Evolutionary conservation across 2,797 vertebrate genomes (phyloP), one percentile per base, ranked within the genome.

Genomic region (Artibeus jamaicensis): DNA sequence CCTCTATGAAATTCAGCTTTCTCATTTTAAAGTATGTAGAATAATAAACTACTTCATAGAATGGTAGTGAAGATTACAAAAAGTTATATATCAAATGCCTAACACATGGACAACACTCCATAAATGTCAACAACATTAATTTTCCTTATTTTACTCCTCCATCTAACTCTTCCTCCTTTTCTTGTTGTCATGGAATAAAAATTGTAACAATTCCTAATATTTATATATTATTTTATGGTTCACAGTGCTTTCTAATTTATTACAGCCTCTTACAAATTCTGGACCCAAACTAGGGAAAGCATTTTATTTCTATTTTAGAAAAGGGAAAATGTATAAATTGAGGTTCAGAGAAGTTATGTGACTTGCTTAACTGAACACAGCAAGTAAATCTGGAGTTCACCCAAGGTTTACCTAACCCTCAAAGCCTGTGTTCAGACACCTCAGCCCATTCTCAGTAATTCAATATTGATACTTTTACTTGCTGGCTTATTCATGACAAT

Each of bases 391-490:
- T 67, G 29, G n/a, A 92, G 37, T 84, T 91, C 65, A 57, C 0
- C 16, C 26, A 39, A 74, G n/a, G 32, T 39, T 55, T 84, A 37
- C 18, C 12, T 88, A 14, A 81, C 29, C 29, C 39, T 81, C 10
- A 68, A 42, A 74, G 9, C 19, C 42, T 89, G 7, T 79, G 24
- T 15, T 86, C 7, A 68, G 37, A 68, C 3, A 59, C 34, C 24
- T 81, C 86, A 73, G 46, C 92, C 85, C 74, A 84, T 19, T 84
- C 50, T 78, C 78, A 26, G n/a, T 88, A 88, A 78, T 57, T 94
- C 39, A 92, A 8, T 5, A 21, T 53, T 82, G 68, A 76, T 55
- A 16, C 10, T n/a, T 70, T 94, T 82, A 83, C 12, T 67, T 94
- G n/a, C 57, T 94, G 79, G 29, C n/a, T 77, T 77, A 86, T 42